Conservation (phyloP, 2,113 vertebrate genomes). For the Zeus faber region DNA sequence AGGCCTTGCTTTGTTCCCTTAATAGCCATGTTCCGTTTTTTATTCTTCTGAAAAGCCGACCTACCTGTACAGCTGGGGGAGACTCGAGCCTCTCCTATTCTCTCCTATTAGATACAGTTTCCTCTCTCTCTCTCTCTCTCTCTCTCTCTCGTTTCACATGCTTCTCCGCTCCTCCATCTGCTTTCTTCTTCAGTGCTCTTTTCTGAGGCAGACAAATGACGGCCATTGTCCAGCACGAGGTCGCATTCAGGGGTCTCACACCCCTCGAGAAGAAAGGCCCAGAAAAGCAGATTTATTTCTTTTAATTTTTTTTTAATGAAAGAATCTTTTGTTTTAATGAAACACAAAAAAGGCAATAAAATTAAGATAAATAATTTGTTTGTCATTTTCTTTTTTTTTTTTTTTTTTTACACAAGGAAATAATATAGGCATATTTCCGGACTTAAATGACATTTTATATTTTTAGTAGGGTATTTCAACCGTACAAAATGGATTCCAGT, state of each 20-base stretch:
- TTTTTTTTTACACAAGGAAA: conserved; percentile 76
- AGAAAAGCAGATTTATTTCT: conserved; percentile 29
- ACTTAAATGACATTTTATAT: conserved; percentile 72
- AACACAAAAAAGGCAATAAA: conserved; percentile 81
- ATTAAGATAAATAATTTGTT: conserved; percentile 81
- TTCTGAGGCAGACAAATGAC: conserved; percentile 37
- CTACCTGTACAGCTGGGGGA: conserved; percentile 59
- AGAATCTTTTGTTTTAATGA: no score
- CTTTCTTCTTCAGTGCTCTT: not conserved
- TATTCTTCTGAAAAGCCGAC: conserved; percentile 60
- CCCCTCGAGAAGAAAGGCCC: conserved; percentile 6
- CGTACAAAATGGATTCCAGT: conserved; percentile 72
- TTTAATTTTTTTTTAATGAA: conserved; percentile 69
- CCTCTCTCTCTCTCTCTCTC: conserved; percentile 17
- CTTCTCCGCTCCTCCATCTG: conserved; percentile 7
- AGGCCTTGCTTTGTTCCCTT: conserved; percentile 55
- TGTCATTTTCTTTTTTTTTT: conserved; percentile 54
- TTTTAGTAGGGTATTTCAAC: conserved; percentile 68
- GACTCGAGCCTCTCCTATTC: no score
- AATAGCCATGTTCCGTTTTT: conserved; percentile 63
- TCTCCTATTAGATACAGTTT: no score
- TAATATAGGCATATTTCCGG: conserved; percentile 71
- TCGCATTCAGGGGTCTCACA: conserved; percentile 33
- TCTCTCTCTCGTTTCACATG: conserved; percentile 35
- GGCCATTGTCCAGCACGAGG: conserved; percentile 46